Evolutionary conservation across 2,797 vertebrate genomes (phyloP), one percentile per base, ranked within the genome.

Genomic region (Amblyraja radiata): DNA sequence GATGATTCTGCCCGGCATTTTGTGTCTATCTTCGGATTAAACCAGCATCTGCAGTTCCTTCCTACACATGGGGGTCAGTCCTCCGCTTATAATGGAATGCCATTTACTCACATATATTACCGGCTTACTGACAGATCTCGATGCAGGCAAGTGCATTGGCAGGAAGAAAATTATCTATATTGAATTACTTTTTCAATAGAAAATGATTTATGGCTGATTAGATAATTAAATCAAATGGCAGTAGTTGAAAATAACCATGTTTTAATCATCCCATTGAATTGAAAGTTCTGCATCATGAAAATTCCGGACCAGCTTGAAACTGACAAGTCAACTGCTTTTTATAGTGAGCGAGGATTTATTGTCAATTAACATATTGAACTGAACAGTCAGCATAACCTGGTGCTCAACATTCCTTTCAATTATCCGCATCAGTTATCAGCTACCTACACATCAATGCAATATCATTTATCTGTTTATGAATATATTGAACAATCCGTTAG

Each of bases 221-320:
- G 96, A 95, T 97, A 97, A 97, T 97, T 97, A 97, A 97, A 97
- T 97, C 95, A 97, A 96, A 97, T 96, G 96, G 96, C 96, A 96
- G 95, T 96, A 96, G 96, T 95, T 96, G 96, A 97, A 96, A 97
- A 96, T 96, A 97, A 97, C 97, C 97, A 96, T 97, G 96, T 97
- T 97, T 97, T 97, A 92, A 97, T 96, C 97, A 97, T 97, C 96
- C 96, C 95, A 96, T 96, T 97, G 97, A 97, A 97, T 97, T 97
- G 97, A 97, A 97, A 97, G 96, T 97, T 97, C 96, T 65, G 95
- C 96, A 95, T 96, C 97, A 97, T 97, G 97, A 97, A 97, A 97
- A 97, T 96, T 96, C 97, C 97, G 94, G 96, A 96, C 97, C 97
- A 96, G 97, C 97, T 97, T 97, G 96, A 97, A 97, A 97, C 96